Percentiles rank a stretch among this genome's conserved stretches.
phyloP scores from a whole-genome alignment of 2,888 invertebrate genomes.

The Lasioglossum oenotherae region DNA sequence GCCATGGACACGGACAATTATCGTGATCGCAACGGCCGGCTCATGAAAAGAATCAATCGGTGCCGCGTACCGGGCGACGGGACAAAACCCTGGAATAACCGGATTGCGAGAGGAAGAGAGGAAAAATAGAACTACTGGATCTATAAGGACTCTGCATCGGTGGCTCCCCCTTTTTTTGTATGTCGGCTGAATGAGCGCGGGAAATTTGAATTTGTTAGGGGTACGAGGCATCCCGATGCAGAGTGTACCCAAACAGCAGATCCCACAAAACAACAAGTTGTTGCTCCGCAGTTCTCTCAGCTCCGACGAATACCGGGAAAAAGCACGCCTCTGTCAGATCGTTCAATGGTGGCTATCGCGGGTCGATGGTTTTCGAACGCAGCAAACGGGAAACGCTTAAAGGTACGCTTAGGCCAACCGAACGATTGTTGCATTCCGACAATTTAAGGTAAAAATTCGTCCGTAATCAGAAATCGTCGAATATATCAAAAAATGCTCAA shows the following conservation, averaged over 20 bases:
- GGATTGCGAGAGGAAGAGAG: neutral
- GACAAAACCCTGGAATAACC: conserved; percentile 10
- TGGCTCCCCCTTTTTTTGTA: neutral
- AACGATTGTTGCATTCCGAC: neutral
- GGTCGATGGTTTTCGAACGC: conserved; percentile 15
- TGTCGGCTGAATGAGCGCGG: neutral
- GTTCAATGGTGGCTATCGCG: conserved; percentile 8
- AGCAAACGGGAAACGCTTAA: conserved; percentile 20
- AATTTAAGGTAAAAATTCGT: neutral
- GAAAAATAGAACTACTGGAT: neutral
- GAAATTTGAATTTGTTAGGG: neutral
- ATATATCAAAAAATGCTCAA: neutral
- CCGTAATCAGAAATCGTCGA: neutral
- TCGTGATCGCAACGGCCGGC: conserved; percentile 6
- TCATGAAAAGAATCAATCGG: conserved; percentile 32
- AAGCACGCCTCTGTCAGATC: conserved; percentile 10
- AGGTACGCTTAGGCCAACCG: neutral
- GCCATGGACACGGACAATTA: conserved; percentile 37
- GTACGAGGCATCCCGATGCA: neutral
- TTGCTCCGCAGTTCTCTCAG: neutral
- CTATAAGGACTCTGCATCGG: neutral
- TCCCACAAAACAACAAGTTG: conserved; percentile 17
- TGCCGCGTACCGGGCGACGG: neutral
- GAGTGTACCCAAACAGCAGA: neutral
- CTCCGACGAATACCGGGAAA: neutral